phyloP scores from a whole-genome alignment of 1,140 invertebrate species.

The Diorhabda sublineata region DNA sequence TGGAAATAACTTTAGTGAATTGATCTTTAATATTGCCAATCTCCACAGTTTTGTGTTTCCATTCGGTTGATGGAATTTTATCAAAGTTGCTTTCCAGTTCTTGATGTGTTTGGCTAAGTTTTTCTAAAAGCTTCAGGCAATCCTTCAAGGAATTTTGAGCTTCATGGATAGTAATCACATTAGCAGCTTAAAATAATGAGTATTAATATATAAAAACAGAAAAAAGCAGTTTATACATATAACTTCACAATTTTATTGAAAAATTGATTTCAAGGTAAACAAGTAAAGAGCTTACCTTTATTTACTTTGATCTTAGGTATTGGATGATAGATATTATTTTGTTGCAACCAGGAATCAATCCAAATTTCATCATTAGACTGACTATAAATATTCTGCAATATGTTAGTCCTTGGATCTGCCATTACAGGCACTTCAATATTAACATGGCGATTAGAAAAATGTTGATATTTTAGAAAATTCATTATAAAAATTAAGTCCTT shows the following conservation, averaged over 20 bases:
- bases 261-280: no score
- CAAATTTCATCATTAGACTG: conserved; percentile 32
- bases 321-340: conserved; percentile 30
- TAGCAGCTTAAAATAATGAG: conserved; percentile 16
- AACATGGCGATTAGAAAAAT: conserved; percentile 10
- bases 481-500: conserved; percentile 14
- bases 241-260: no score
- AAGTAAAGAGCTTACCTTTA: conserved; percentile 8
- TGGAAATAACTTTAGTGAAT: conserved; percentile 47
- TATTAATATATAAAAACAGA: neutral
- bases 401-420: conserved; percentile 19
- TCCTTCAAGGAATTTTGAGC: conserved; percentile 38
- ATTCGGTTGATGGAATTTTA: conserved; percentile 51
- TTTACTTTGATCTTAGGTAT: conserved; percentile 27
- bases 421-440: conserved; percentile 15
- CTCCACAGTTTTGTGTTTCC: conserved; percentile 50
- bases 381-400: conserved; percentile 14
- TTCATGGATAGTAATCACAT: conserved; percentile 30
- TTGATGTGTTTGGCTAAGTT: conserved; percentile 48
- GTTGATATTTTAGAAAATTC: conserved; percentile 20
- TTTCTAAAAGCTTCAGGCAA: conserved; percentile 39
- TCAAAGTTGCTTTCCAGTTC: conserved; percentile 48
- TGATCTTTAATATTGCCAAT: conserved; percentile 49
- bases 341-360: conserved; percentile 32
- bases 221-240: no score